phyloP scores from a whole-genome alignment of 2,888 invertebrate species.

The Schizaphis graminum region DNA sequence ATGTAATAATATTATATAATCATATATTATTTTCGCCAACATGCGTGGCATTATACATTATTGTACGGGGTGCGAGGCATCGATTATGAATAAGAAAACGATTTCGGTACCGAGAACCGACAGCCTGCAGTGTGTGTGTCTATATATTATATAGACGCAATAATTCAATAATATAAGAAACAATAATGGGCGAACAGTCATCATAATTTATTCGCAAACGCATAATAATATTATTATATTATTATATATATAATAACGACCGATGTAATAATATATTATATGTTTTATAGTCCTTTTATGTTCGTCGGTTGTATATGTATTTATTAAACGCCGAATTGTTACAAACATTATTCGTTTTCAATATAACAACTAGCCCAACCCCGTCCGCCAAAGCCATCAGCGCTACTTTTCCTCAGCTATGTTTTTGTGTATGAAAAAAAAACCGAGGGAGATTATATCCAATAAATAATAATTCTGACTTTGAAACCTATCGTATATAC shows the following conservation, averaged over 20 bases:
- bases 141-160: neutral
- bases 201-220: neutral
- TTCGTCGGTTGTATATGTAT: neutral
- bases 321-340: conserved; percentile 1
- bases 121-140: neutral
- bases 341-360: neutral
- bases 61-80: neutral
- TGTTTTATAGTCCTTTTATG: conserved; percentile 12
- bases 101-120: conserved; percentile 1
- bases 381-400: neutral
- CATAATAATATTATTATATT: neutral
- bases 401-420: neutral
- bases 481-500: neutral
- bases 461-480: neutral
- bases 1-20: neutral
- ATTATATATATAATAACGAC: neutral
- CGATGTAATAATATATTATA: conserved; percentile 6
- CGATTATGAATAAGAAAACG: conserved; percentile 10
- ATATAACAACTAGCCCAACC: neutral
- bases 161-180: conserved; percentile 14
- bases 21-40: neutral
- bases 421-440: neutral
- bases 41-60: neutral
- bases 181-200: neutral
- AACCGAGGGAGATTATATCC: no score